phyloP scores from a whole-genome alignment of 2,113 vertebrate genomes.

The Neofelis nebulosa region DNA sequence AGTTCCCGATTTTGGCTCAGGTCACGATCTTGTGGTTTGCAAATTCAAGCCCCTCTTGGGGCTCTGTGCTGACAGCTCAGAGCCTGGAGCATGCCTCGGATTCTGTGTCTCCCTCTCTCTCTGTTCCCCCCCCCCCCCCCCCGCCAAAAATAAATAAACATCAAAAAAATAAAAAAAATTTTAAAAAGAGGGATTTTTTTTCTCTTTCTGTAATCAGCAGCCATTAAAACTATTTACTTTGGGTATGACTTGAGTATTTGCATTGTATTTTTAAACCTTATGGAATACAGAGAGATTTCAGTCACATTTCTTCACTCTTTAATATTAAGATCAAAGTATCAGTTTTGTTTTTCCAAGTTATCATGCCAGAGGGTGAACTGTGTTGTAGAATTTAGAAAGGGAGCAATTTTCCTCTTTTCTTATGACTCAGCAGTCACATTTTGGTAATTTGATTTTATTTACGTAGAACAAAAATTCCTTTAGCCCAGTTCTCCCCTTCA shows the following conservation, averaged over 20 bases:
- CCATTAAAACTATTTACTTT: neutral
- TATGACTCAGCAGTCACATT: conserved; percentile 26
- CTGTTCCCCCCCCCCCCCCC: too few relatives aligned
- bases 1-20: too few relatives aligned
- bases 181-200: neutral
- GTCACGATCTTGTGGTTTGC: too few relatives aligned
- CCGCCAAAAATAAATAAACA: too few relatives aligned
- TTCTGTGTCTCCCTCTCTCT: too few relatives aligned
- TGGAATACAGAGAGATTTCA: conserved; percentile 24
- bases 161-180: too few relatives aligned
- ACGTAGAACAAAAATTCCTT: neutral
- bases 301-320: conserved; percentile 8
- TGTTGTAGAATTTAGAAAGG: conserved; percentile 27
- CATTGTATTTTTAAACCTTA: conserved; percentile 4
- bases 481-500: neutral
- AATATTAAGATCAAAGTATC: neutral
- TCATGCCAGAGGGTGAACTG: neutral
- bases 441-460: conserved; percentile 51
- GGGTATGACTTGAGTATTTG: conserved; percentile 45
- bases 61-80: too few relatives aligned
- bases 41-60: too few relatives aligned
- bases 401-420: neutral
- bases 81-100: too few relatives aligned
- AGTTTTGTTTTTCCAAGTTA: conserved; percentile 16
- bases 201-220: neutral